Base-by-base conservation (phyloP, 2,797 vertebrate genomes). In the Syngnathus acus region DNA sequence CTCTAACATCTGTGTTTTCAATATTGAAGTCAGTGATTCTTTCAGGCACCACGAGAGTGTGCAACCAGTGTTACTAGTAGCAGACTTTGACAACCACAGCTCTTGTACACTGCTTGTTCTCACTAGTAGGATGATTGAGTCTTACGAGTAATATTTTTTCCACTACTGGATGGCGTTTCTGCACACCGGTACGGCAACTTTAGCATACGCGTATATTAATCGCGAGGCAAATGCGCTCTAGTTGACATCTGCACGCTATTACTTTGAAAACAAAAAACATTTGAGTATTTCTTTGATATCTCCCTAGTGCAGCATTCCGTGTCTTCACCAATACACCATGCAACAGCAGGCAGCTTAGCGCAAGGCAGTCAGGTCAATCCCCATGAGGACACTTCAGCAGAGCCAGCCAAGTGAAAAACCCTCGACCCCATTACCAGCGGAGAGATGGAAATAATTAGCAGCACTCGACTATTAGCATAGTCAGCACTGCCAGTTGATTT, bases 361-460 rank as follows among this genome's bases (percentile, higher is more conserved):
- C 68, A 64, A 68, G 69, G 65, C 75, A 59, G 62, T 64, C n/a
- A 65, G 74, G 72, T 76, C 65, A 65, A 66, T 64, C 67, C 82
- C 77, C 78, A 37, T 45, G 0, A 72, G 84, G 51, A 57, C 86
- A 73, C 74, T 85, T 82, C 77, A 76, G 66, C 1, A 39, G 62
- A 62, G 64, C 76, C 73, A 70, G 71, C 74, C 68, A 79, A 63
- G 81, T 81, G 77, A 82, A 85, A 84, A 84, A 80, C 88, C 80
- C 68, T 11, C 73, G 71, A 61, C 63, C 65, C 74, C 65, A 80
- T 81, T 79, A 83, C 80, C 67, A 72, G 71, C 71, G 80, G 74
- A 82, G 73, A 80, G 78, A 84, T 82, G 71, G 79, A 78, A 72
- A 68, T 68, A 77, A 88, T 88, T 84, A 86, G 72, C 72, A 78